These are phyloP conservation scores for Oceanites oceanicus DNA, from an alignment of 2,113 vertebrate genomes.

Conservation along the genomic window DNA sequence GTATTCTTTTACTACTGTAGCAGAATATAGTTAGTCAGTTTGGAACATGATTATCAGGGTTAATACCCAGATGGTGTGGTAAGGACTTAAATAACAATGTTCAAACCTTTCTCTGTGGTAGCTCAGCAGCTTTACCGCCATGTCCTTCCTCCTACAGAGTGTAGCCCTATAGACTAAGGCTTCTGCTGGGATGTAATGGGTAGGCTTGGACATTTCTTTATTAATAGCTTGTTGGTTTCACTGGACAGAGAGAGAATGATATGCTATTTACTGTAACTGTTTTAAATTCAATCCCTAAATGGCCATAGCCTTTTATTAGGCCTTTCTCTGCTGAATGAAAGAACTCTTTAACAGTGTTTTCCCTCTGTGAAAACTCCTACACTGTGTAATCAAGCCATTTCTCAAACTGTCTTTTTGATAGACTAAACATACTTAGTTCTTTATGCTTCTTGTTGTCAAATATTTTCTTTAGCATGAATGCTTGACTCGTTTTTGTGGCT, in stretches of 20 bases:
- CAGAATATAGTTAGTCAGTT: background rate
- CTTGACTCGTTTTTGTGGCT: background rate
- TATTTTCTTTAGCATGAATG: background rate
- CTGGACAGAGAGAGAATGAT: background rate
- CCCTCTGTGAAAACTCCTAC: constrained; percentile 12
- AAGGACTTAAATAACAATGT: background rate
- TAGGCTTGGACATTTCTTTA: background rate
- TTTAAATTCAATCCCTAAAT: background rate
- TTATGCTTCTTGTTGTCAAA: constrained; percentile 8
- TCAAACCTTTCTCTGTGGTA: background rate
- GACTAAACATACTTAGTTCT: constrained; percentile 14
- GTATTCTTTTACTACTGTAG: background rate
- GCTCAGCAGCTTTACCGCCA: background rate
- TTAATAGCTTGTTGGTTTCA: background rate
- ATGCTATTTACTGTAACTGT: background rate
- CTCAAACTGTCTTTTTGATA: constrained; percentile 36
- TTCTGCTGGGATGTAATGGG: background rate
- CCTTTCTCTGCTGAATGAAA: constrained; percentile 26
- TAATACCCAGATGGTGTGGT: background rate
- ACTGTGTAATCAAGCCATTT: constrained; percentile 15
- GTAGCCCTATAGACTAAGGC: background rate
- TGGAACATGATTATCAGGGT: background rate
- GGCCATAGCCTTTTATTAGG: background rate
- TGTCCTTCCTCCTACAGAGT: background rate
- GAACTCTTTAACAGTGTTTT: background rate